Conservation (phyloP, 2,888 invertebrate species). For the Megalurothrips usitatus region DNA sequence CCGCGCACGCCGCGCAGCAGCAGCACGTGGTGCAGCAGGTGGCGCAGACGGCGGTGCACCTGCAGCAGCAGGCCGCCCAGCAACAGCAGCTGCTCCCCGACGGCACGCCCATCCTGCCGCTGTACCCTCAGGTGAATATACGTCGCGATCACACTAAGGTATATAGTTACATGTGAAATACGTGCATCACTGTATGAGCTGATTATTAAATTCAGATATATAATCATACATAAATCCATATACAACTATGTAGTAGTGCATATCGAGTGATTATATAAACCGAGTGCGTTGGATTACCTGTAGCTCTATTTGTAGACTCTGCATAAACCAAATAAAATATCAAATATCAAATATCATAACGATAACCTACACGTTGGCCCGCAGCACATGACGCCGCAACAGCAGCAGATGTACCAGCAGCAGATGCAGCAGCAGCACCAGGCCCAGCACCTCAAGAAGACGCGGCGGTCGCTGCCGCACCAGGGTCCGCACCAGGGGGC, state of each 20-base stretch:
- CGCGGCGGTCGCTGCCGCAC: slow-evolving; percentile 42
- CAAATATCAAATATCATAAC: no score
- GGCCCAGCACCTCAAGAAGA: slow-evolving; percentile 47
- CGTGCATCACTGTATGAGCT: no score
- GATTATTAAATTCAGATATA: no score
- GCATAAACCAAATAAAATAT: no score
- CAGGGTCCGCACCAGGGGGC: background rate
- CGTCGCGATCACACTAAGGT: no score
- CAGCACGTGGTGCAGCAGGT: slow-evolving; percentile 53
- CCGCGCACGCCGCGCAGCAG: slow-evolving; percentile 54
- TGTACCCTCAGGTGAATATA: no score
- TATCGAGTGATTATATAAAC: no score
- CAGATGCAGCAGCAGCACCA: slow-evolving; percentile 50
- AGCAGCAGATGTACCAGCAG: slow-evolving; percentile 47
- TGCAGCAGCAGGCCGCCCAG: slow-evolving; percentile 53
- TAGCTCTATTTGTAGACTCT: no score
- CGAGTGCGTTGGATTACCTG: no score
- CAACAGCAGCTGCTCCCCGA: slow-evolving; percentile 51
- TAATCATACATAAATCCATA: no score
- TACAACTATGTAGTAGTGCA: no score
- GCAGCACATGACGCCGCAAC: slow-evolving; percentile 59
- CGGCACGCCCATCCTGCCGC: slow-evolving; percentile 37
- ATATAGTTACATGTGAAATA: no score
- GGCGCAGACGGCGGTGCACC: slow-evolving; percentile 45
- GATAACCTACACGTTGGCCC: slow-evolving; percentile 35